Base-by-base conservation (phyloP, 2,888 invertebrate species). In the Nemurella pictetii region DNA sequence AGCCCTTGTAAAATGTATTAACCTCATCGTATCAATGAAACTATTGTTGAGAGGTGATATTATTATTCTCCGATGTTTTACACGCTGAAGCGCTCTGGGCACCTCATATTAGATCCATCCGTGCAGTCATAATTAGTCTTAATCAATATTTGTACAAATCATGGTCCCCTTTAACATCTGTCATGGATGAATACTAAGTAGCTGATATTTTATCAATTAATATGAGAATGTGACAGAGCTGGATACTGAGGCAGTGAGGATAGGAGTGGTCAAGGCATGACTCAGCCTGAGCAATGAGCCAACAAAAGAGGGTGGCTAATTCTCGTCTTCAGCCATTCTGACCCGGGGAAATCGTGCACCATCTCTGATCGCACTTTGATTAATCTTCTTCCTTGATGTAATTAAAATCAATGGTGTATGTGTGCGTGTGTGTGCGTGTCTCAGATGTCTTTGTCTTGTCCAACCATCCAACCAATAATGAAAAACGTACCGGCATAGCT, bases 81-180 rank as follows among this genome's bases (percentile, higher is more conserved):
- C 28, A 75, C 26, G 78, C 15, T 12, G 12, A 7, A 55, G 20
- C 55, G 55, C 55, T 78, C 7, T 28, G 28, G 29, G 29, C 30
- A 12, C 20, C 30, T 78, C 29, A 29, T 9, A 30, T 30, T 29
- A n/a, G 9, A 25, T 4, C 0, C 78, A 2, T 78, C 29, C 78
- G 2, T 78, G n/a, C 35, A 20, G 25, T n/a, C 30, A n/a, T 82
- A 27, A 82, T 82, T 82, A 82, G 82, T n/a, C 55, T 55, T 82
- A 55, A 55, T 36, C 82, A 55, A 82, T 82, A 82, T 82, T 82
- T 82, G 55, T 82, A 82, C 82, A 82, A 82, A 82, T 82, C 82
- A 82, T 82, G 82, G 72, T 82, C n/a, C 27, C 35, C 30, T 35
- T 80, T 82, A 26, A 55, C 30, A 82, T 82, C 82, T 82, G 72